phyloP scores from a whole-genome alignment of 2,113 vertebrate genomes.

The Myodes glareolus region DNA sequence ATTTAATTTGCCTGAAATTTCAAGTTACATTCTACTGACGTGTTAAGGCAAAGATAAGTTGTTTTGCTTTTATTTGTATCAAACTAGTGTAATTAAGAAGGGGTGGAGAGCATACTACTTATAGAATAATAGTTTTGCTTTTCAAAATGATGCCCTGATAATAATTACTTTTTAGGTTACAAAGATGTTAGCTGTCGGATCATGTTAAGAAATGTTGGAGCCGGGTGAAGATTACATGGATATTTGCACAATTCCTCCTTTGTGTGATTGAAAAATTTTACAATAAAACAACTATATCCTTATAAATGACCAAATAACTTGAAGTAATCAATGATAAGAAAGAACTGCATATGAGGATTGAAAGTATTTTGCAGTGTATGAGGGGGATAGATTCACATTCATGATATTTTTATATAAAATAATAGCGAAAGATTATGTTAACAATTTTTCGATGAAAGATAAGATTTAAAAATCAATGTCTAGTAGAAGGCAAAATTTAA shows the following conservation, averaged over 20 bases:
- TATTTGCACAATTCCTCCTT: background rate
- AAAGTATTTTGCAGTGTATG: constrained; percentile 5
- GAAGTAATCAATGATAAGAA: background rate
- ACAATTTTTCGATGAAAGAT: background rate
- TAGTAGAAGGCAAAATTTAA: background rate
- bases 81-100: background rate
- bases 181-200: background rate
- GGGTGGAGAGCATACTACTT: background rate
- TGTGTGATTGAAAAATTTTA: background rate
- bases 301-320: background rate
- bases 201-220: background rate
- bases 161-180: constrained; percentile 3
- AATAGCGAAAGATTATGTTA: background rate
- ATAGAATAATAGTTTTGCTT: constrained; percentile 16
- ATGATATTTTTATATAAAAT: background rate
- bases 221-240: background rate
- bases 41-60: background rate
- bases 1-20: background rate
- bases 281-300: background rate
- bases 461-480: background rate
- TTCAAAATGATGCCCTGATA: background rate
- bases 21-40: background rate
- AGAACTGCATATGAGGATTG: background rate
- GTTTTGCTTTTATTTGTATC: background rate
- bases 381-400: background rate